Base-by-base conservation (phyloP, 2,888 invertebrate genomes). In the Bellardia bayeri region DNA sequence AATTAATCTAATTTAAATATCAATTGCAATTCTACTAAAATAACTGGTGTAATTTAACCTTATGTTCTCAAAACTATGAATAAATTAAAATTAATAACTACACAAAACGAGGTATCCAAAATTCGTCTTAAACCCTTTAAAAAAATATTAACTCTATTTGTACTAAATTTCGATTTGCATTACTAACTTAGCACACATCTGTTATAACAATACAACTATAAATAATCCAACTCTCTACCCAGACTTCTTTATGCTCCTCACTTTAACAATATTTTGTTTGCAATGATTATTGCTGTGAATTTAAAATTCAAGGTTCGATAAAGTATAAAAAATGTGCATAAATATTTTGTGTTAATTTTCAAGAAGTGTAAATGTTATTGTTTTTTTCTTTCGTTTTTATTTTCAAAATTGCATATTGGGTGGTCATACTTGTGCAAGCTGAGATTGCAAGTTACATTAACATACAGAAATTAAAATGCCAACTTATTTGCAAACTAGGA, bases 281-380 rank as follows among this genome's bases (percentile, higher is more conserved):
- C 54, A 56, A 82, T 51, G 45, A 56, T 82, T 64, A 66, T 66
- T 72, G 42, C 37, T 23, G 33, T n/a, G 33, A 85, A 42, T 79
- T 85, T 58, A 74, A 74, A 66, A 85, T 85, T 85, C 84, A 85
- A 85, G 84, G 79, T 80, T 68, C 68, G 42, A 42, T 68, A 37
- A 83, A 83, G 68, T 54, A 49, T 58, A 54, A 82, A 72, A 85
- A 85, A 80, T 85, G 79, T 79, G 79, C 84, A 84, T 79, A 84
- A 84, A 79, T 84, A 84, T 79, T 84, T 79, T 72, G 72, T 66
- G 58, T 79, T 84, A 72, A 72, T 54, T 45, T 58, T 66, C 23
- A 40, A 74, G 61, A 71, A 56, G 71, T 71, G 81, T 72, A 51
- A 64, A 61, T 63, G n/a, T 64, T 64, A 1, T 37, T 45, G n/a